Evolutionary conservation across 2,797 vertebrate genomes (phyloP), one percentile per base, ranked within the genome.

Genomic region (Lindbergichthys nudifrons): DNA sequence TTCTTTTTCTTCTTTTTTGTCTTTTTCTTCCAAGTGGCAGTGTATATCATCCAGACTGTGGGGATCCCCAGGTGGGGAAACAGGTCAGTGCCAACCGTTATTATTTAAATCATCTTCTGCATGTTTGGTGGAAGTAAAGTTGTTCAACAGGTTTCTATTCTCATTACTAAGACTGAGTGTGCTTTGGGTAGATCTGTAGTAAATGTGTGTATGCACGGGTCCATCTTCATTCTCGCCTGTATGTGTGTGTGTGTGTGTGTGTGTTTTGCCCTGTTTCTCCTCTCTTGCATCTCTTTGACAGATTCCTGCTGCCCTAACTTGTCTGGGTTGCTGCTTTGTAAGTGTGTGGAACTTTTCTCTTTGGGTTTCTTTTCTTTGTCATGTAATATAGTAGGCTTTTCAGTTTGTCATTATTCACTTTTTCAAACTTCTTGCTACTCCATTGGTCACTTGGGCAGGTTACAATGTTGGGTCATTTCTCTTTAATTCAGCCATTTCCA

Each of bases 1-100:
- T 99, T 99, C 95, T 99, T 99, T 74, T 95, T 96, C 86, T 99
- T 99, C 95, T 99, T 99, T 87, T 97, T 99, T 45, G 67, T 99
- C 67, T 99, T 99, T 86, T 97, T 99, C 90, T 96, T 96, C 94
- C 98, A 99, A 95, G 96, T 97, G 87, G 93, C 90, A 0, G 95
- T 98, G 79, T 97, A 97, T 77, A 62, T 99, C 84, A 97, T 99
- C 92, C 98, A 99, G 87, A 78, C 95, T 50, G 95, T 99, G 0
- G 98, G 98, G 58, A 96, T 99, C 82, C 97, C 97, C 59, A 87
- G 74, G 23, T 97, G 97, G 96, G 98, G 98, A 50, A 96, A 97
- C 95, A 99, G 98, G 98, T 99, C 51, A 95, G 96, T 87, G 68
- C 0, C 3, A 57, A 57, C 10, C 5, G 26, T 16, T 21, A 62